phyloP scores from a whole-genome alignment of 2,113 vertebrate genomes.

The Canis aureus region DNA sequence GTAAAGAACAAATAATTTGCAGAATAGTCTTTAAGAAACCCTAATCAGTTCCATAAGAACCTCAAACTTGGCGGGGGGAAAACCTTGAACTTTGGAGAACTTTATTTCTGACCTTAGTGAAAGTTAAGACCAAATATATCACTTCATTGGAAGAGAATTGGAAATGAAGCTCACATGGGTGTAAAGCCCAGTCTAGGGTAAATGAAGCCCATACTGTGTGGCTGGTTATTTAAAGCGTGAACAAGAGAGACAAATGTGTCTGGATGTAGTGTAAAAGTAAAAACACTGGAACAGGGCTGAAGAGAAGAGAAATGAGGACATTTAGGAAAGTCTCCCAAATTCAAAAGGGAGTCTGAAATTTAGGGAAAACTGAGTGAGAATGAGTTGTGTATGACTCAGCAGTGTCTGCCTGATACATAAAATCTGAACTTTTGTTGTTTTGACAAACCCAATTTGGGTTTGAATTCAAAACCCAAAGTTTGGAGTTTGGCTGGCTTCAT shows the following conservation, averaged over 20 bases:
- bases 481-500: slow-evolving; percentile 54
- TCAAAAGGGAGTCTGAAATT: slow-evolving; percentile 41
- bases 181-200: background rate
- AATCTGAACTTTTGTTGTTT: slow-evolving; percentile 47
- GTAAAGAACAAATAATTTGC: slow-evolving; percentile 49
- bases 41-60: slow-evolving; percentile 55
- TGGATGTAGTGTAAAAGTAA: background rate
- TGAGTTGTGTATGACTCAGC: background rate
- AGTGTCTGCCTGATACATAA: slow-evolving; percentile 9
- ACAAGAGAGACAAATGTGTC: slow-evolving; percentile 14
- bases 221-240: background rate
- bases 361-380: background rate
- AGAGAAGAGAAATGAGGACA: slow-evolving; percentile 21
- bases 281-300: background rate
- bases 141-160: background rate
- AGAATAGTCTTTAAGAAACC: slow-evolving; percentile 54
- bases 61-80: background rate
- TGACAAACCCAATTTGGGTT: background rate
- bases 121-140: slow-evolving; percentile 15
- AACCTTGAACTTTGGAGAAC: slow-evolving; percentile 33
- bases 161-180: background rate
- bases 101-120: slow-evolving; percentile 59
- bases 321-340: background rate
- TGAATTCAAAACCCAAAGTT: slow-evolving; percentile 61
- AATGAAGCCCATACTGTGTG: background rate